These are phyloP conservation scores for Phymorhynchus buccinoides DNA, from an alignment of 1,140 invertebrate genomes.

Conservation along the genomic window DNA sequence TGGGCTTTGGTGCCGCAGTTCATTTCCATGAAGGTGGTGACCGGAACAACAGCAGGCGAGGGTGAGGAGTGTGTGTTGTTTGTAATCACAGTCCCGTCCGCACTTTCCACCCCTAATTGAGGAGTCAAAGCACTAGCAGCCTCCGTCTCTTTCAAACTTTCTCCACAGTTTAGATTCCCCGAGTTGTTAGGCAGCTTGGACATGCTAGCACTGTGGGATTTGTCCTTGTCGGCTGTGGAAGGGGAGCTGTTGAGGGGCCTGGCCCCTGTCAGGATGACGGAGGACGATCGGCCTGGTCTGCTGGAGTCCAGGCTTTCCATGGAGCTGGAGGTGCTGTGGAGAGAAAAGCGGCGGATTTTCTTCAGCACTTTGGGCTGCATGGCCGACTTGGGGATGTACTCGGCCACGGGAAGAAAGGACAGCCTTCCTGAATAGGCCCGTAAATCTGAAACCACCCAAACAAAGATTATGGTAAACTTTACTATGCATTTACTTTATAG, in stretches of 20 bases:
- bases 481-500: neutral
- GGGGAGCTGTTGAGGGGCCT: neutral
- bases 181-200: neutral
- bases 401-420: slow-evolving; percentile 75
- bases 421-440: slow-evolving; percentile 76
- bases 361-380: slow-evolving; percentile 42
- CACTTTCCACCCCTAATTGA: neutral
- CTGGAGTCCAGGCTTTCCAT: slow-evolving; percentile 26
- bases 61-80: neutral
- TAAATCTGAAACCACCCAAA: slow-evolving; percentile 69
- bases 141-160: slow-evolving; percentile 9
- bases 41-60: neutral
- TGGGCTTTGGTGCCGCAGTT: neutral
- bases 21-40: neutral
- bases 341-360: slow-evolving; percentile 57
- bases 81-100: neutral
- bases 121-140: neutral
- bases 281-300: neutral
- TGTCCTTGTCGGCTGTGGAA: neutral
- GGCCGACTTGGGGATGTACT: slow-evolving; percentile 51
- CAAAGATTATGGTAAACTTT: neutral
- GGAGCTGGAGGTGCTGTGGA: slow-evolving; percentile 45
- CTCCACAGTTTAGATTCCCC: no score
- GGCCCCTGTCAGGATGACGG: slow-evolving; percentile 13
- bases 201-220: neutral